A percentile compares a stretch with the other conserved stretches of the same genome.
These are phyloP conservation scores for Malacosoma neustria DNA, from an alignment of 2,888 invertebrate genomes.

Conservation along the genomic window DNA sequence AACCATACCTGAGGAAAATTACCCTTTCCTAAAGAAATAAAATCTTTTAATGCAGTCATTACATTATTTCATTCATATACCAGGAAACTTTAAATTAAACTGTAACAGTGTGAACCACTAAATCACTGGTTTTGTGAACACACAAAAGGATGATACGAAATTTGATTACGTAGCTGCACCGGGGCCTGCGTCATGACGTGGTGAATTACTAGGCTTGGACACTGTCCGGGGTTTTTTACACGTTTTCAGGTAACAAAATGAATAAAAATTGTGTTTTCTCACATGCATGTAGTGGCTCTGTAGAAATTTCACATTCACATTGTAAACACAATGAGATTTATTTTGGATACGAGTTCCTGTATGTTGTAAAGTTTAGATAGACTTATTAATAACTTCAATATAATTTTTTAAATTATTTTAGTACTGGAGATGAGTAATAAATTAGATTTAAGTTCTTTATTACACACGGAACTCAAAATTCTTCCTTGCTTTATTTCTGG, in stretches of 20 bases:
- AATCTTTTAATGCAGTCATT: neutral
- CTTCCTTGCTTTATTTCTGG: too few relatives aligned
- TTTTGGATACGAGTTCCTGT: conserved; percentile 39
- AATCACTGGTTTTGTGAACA: conserved; percentile 51
- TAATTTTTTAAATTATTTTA: too few relatives aligned
- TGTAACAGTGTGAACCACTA: conserved; percentile 16
- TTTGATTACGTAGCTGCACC: conserved; percentile 59
- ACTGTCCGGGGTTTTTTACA: conserved; percentile 16
- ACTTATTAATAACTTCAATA: too few relatives aligned
- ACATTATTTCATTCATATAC: neutral
- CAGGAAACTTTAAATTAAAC: neutral
- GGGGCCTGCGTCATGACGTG: conserved; percentile 52
- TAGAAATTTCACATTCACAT: conserved; percentile 46
- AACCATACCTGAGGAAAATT: neutral
- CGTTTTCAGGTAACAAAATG: conserved; percentile 53
- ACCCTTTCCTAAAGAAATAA: neutral
- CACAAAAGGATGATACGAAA: conserved; percentile 62
- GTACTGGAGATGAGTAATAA: too few relatives aligned
- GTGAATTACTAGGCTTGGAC: conserved; percentile 46
- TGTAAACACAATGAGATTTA: conserved; percentile 45
- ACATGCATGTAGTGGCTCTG: conserved; percentile 31
- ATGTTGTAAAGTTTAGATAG: too few relatives aligned
- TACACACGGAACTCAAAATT: too few relatives aligned
- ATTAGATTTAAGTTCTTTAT: too few relatives aligned
- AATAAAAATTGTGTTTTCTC: conserved; percentile 46